Evolutionary conservation across 2,888 invertebrate genomes (phyloP).

Genomic region (Petrophora chlorosata): DNA sequence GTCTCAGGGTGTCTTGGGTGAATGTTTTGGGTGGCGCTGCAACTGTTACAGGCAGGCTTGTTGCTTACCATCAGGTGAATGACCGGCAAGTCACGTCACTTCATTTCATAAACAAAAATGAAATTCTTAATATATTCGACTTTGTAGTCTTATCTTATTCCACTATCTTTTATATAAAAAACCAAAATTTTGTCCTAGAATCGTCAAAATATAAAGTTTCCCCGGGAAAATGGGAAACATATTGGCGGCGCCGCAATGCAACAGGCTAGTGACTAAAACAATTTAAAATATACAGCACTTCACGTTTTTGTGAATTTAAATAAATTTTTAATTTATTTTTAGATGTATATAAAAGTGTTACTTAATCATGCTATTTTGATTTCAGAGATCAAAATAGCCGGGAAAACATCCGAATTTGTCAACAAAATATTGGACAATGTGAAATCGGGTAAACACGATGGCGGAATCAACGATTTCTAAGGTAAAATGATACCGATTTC

Average conservation of each 20-base stretch:
- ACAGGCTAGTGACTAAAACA: constrained; percentile 3
- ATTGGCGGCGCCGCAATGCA: constrained; percentile 3
- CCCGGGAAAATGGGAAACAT: constrained; percentile 5
- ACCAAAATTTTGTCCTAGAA: constrained; percentile 3
- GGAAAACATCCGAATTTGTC: constrained; percentile 96
- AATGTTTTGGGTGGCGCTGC: too few species aligned
- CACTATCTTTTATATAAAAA: too few species aligned
- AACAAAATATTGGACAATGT: constrained; percentile 95
- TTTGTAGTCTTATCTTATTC: too few species aligned
- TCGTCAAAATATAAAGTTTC: neutral
- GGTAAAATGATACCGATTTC: constrained; percentile 50
- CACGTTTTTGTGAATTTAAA: neutral
- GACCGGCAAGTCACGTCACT: too few species aligned
- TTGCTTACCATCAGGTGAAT: too few species aligned
- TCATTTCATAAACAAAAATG: too few species aligned
- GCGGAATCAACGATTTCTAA: constrained; percentile 90
- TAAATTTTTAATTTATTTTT: neutral
- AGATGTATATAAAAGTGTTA: too few species aligned
- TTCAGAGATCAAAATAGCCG: constrained; percentile 94
- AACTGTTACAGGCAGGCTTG: too few species aligned
- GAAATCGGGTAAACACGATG: constrained; percentile 89
- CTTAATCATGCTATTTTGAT: constrained; percentile 34
- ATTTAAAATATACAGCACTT: neutral
- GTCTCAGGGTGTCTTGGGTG: too few species aligned
- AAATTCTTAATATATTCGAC: too few species aligned